Conservation (phyloP, 2,888 invertebrate genomes). For the Nemapogon koenigi region DNA sequence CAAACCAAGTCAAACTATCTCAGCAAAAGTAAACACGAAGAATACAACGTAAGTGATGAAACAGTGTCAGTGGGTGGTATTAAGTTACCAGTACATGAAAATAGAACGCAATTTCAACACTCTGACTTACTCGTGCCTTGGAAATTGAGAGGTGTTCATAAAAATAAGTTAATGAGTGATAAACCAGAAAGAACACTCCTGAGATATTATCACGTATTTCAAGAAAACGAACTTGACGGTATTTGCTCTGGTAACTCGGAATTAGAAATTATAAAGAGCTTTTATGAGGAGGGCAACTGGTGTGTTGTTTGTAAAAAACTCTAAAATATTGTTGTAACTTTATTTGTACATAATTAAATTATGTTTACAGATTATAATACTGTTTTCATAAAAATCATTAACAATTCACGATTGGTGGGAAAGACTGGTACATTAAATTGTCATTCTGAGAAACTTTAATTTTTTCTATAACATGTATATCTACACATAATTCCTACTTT, state of each 20-base stretch:
- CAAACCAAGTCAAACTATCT: slow-evolving; percentile 70
- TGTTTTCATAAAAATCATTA: slow-evolving; percentile 3
- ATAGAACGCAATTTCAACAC: slow-evolving; percentile 88
- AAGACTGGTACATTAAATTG: no score
- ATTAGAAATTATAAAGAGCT: slow-evolving; percentile 69
- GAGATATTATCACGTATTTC: slow-evolving; percentile 94
- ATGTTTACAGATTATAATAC: slow-evolving; percentile 28
- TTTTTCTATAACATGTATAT: no score
- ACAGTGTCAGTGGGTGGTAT: slow-evolving; percentile 30
- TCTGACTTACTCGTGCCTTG: slow-evolving; percentile 96
- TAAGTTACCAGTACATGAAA: slow-evolving; percentile 82
- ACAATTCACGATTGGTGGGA: slow-evolving; percentile 13
- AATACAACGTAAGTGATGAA: slow-evolving; percentile 20
- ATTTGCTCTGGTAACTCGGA: slow-evolving; percentile 64
- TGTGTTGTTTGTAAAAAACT: slow-evolving; percentile 80
- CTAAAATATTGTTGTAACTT: slow-evolving; percentile 22
- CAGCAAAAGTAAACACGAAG: slow-evolving; percentile 26
- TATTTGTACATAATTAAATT: slow-evolving; percentile 27
- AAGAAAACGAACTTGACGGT: slow-evolving; percentile 77
- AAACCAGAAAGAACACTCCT: slow-evolving; percentile 66
- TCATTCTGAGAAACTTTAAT: no score
- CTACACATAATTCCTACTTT: no score
- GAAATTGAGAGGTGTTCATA: slow-evolving; percentile 68
- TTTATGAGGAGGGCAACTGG: slow-evolving; percentile 98
- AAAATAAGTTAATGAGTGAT: slow-evolving; percentile 31